These are phyloP conservation scores for Nebria ingens DNA, from an alignment of 1,140 invertebrate genomes.

Conservation along the genomic window DNA sequence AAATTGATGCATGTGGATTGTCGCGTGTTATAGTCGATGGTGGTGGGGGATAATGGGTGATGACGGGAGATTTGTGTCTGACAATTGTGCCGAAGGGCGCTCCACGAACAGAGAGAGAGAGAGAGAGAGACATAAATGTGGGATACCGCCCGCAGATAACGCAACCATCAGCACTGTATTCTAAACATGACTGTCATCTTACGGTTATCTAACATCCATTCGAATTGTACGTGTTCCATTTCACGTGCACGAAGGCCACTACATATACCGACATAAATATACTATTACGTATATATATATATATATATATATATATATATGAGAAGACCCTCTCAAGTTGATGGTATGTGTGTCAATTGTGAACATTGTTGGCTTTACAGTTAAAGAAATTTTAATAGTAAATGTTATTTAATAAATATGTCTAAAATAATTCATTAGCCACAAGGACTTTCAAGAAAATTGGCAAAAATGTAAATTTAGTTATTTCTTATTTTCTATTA, in stretches of 20 bases:
- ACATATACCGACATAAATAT: no score
- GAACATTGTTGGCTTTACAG: no score
- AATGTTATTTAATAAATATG: no score
- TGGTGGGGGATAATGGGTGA: neutral
- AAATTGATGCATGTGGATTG: neutral
- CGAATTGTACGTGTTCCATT: neutral
- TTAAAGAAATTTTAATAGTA: no score
- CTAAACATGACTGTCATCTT: neutral
- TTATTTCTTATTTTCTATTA: no score
- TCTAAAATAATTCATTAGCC: no score
- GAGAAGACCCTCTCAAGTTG: no score
- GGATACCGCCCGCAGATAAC: neutral
- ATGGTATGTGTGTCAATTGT: no score
- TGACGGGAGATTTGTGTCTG: neutral
- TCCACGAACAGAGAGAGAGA: no score
- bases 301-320: constrained; percentile 1
- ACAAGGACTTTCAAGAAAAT: no score
- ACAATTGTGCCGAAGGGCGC: neutral
- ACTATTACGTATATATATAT: neutral
- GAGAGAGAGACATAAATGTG: neutral
- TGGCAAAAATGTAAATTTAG: no score
- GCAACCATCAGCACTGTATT: neutral
- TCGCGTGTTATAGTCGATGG: neutral
- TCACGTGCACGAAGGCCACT: no score
- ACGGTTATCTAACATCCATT: neutral